phyloP scores from a whole-genome alignment of 2,797 vertebrate genomes.

The Sebastes minor region DNA sequence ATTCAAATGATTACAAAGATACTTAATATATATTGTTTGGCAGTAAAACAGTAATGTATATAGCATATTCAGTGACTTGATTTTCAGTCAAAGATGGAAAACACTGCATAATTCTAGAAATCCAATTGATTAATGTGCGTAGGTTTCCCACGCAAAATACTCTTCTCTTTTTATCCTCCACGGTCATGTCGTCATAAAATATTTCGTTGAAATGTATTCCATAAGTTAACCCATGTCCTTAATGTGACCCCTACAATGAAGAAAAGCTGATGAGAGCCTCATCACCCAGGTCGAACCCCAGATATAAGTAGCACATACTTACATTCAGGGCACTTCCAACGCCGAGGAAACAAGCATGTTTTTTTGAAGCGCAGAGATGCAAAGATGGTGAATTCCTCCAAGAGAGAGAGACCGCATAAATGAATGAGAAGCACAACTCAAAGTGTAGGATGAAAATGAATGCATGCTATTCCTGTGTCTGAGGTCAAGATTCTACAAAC shows the following conservation, averaged over 20 bases:
- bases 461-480: constrained; percentile 77
- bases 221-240: constrained; percentile 2
- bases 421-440: constrained; percentile 77
- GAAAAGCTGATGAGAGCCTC: constrained; percentile 20
- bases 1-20: constrained; percentile 18
- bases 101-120: neutral
- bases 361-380: constrained; percentile 46
- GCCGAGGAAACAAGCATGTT: constrained; percentile 42
- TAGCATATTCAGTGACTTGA: neutral
- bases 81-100: neutral
- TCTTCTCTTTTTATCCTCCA: neutral
- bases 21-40: neutral
- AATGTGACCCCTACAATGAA: constrained; percentile 19
- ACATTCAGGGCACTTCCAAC: constrained; percentile 33
- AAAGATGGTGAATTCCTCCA: constrained; percentile 61
- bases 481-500: constrained; percentile 78
- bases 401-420: constrained; percentile 66
- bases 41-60: neutral
- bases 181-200: neutral
- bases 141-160: neutral
- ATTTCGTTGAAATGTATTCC: neutral
- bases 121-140: neutral
- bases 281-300: constrained; percentile 42
- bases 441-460: constrained; percentile 74
- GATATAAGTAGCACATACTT: constrained; percentile 35